Conservation (phyloP, 1,140 invertebrate species). For the Drosophila kanapiae region DNA sequence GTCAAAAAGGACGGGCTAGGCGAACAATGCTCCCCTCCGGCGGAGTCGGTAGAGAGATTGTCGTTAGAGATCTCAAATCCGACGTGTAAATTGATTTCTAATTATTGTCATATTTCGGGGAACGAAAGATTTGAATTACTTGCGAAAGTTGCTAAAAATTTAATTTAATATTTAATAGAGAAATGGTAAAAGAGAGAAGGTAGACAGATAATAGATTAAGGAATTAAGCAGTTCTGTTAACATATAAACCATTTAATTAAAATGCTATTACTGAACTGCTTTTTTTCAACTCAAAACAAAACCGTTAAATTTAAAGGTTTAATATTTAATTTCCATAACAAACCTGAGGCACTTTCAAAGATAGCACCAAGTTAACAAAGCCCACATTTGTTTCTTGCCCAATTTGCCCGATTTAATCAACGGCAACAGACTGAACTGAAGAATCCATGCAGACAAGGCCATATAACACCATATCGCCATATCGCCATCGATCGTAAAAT, state of each 20-base stretch:
- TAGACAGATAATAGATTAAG: background rate
- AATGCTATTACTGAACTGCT: background rate
- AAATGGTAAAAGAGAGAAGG: background rate
- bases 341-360: background rate
- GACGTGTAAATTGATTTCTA: constrained; percentile 78
- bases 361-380: constrained; percentile 21
- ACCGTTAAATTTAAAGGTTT: background rate
- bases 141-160: constrained; percentile 40
- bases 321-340: background rate
- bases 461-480: constrained; percentile 24
- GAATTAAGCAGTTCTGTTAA: too few relatives aligned
- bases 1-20: constrained; percentile 64
- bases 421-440: background rate
- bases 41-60: constrained; percentile 11
- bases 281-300: background rate
- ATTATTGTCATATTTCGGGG: constrained; percentile 53
- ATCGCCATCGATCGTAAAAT: constrained; percentile 30
- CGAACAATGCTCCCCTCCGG: constrained; percentile 52
- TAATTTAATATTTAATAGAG: background rate
- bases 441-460: constrained; percentile 13
- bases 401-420: constrained; percentile 46
- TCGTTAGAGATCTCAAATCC: constrained; percentile 51
- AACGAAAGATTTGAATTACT: constrained; percentile 15
- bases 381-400: constrained; percentile 17
- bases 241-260: background rate